A percentile compares a stretch with the other conserved stretches of the same genome.
Conservation (phyloP, 2,113 vertebrate genomes). For the Dipodomys spectabilis region DNA sequence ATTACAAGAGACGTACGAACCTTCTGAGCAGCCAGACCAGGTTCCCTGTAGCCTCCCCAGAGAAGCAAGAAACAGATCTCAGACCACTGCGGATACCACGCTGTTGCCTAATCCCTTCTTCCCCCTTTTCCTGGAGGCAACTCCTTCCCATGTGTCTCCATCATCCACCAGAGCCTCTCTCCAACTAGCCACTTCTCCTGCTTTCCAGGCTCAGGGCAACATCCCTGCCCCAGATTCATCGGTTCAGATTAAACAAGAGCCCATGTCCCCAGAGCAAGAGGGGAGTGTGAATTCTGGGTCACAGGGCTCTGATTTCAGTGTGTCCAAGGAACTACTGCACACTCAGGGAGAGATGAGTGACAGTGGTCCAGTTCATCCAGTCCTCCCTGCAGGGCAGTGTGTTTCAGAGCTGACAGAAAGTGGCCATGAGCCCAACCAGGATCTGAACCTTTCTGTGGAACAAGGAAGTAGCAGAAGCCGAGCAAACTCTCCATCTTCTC, state of each 20-base stretch:
- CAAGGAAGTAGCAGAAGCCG: constrained; percentile 65
- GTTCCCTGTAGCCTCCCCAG: constrained; percentile 58
- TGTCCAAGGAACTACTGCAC: constrained; percentile 75
- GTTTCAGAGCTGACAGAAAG: constrained; percentile 79
- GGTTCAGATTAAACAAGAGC: constrained; percentile 91
- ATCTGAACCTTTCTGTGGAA: constrained; percentile 63
- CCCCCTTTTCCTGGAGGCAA: constrained; percentile 76
- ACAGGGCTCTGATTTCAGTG: constrained; percentile 71
- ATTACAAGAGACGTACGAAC: constrained; percentile 91
- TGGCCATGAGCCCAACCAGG: constrained; percentile 74
- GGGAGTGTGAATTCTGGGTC: constrained; percentile 69
- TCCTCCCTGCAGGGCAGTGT: constrained; percentile 79
- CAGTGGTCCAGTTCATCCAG: constrained; percentile 76
- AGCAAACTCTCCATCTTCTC: constrained; percentile 60
- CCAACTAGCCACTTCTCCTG: constrained; percentile 45
- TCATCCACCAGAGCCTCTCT: constrained; percentile 73
- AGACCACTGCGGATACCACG: constrained; percentile 65
- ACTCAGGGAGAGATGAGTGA: constrained; percentile 80
- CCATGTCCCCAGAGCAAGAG: constrained; percentile 86
- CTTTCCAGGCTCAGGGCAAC: constrained; percentile 78
- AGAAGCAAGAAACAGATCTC: constrained; percentile 80
- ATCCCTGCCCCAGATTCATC: constrained; percentile 83
- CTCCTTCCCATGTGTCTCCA: constrained; percentile 60
- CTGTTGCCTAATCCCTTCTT: constrained; percentile 74
- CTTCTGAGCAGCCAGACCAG: constrained; percentile 81